A percentile compares a stretch with the other conserved stretches of the same genome.
Evolutionary conservation across 1,140 invertebrate genomes (phyloP).

Genomic region (Magallana gigas): DNA sequence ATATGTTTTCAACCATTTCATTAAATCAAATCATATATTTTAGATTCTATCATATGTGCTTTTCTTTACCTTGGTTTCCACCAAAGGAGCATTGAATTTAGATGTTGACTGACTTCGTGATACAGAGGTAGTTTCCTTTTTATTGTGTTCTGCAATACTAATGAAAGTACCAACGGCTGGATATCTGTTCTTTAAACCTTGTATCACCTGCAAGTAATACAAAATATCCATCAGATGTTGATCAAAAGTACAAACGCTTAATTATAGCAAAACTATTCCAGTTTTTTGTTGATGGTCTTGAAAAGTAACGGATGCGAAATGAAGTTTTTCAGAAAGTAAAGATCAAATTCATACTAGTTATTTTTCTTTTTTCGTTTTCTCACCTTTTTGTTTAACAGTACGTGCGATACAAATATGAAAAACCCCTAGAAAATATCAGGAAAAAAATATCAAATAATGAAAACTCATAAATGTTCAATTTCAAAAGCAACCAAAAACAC

Average conservation of each 20-base stretch:
- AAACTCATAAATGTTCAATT: background rate
- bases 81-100: background rate
- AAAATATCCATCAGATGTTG: background rate
- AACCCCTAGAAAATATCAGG: background rate
- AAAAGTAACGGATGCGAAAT: background rate
- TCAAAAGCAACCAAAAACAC: background rate
- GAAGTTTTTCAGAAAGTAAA: background rate
- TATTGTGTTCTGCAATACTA: background rate
- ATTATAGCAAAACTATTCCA: background rate
- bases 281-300: background rate
- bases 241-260: background rate
- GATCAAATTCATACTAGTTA: background rate
- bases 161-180: background rate
- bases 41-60: background rate
- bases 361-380: background rate
- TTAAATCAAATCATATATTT: background rate
- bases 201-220: background rate
- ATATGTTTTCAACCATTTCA: too few relatives aligned
- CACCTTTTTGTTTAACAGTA: constrained; percentile 24
- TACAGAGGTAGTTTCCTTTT: background rate
- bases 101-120: background rate
- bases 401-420: constrained; percentile 26
- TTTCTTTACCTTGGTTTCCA: background rate
- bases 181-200: background rate
- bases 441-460: background rate